These are phyloP conservation scores for Muntiacus reevesi DNA, from an alignment of 2,113 vertebrate species.

Conservation along the genomic window DNA sequence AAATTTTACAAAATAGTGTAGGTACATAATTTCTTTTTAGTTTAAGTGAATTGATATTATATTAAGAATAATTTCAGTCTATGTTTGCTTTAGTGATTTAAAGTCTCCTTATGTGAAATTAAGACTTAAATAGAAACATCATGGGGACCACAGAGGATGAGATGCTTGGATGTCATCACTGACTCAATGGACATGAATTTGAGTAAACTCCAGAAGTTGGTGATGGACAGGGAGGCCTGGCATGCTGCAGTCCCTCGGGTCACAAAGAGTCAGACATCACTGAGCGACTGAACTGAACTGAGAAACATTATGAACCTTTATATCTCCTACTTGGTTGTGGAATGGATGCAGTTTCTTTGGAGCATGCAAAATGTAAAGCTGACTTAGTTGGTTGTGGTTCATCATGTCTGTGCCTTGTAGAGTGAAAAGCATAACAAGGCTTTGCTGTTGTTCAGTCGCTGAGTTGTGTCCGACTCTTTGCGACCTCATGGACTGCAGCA, in stretches of 20 bases:
- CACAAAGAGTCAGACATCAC: neutral
- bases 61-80: neutral
- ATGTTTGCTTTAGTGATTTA: neutral
- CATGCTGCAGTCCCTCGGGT: neutral
- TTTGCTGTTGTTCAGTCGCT: neutral
- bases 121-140: neutral
- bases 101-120: neutral
- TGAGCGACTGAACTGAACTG: neutral
- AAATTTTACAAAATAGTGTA: neutral
- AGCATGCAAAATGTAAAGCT: neutral
- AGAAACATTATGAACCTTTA: neutral
- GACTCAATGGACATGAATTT: neutral
- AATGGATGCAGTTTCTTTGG: neutral
- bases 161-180: neutral
- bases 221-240: neutral
- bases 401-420: neutral
- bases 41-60: neutral
- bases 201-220: neutral
- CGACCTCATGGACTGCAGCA: neutral
- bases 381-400: neutral
- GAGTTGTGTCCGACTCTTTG: neutral
- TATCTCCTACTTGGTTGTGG: neutral
- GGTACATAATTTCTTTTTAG: neutral
- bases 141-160: neutral
- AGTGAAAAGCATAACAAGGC: neutral